Evolutionary conservation across 1,140 invertebrate species (phyloP).

Genomic region (Adoxophyes honmai): DNA sequence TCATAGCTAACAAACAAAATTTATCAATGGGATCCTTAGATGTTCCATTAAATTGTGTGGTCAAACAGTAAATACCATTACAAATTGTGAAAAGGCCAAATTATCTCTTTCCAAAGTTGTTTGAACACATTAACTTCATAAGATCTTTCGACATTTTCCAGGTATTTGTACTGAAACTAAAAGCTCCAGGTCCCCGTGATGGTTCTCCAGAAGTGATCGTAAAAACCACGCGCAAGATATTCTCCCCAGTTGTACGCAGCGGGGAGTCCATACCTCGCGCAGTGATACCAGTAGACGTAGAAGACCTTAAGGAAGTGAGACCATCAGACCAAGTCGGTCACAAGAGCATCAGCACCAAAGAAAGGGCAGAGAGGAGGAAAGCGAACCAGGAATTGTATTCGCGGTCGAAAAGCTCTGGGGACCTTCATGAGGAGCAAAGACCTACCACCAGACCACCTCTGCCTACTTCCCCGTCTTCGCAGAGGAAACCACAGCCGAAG

Average conservation of each 20-base stretch:
- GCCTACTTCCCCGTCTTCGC: constrained; percentile 77
- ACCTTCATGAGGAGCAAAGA: constrained; percentile 53
- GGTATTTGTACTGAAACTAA: constrained; percentile 68
- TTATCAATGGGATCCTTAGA: no score
- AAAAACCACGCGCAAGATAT: constrained; percentile 87
- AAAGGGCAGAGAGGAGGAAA: constrained; percentile 27
- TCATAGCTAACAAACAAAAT: no score
- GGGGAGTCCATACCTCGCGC: constrained; percentile 72
- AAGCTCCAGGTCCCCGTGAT: constrained; percentile 54
- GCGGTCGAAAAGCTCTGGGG: constrained; percentile 48
- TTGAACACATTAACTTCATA: no score
- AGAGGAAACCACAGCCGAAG: constrained; percentile 74
- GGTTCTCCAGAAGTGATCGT: constrained; percentile 81
- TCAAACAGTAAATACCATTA: no score
- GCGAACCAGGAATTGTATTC: constrained; percentile 25
- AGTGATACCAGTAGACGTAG: constrained; percentile 71
- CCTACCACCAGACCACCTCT: constrained; percentile 70
- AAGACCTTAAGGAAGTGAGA: constrained; percentile 65
- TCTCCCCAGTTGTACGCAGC: constrained; percentile 81
- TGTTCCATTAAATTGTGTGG: no score
- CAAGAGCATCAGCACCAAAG: constrained; percentile 22
- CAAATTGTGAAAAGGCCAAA: no score
- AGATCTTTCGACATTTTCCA: constrained; percentile 40
- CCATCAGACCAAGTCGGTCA: constrained; percentile 28
- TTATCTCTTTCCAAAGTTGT: no score